Evolutionary conservation across 1,140 invertebrate genomes (phyloP), one percentile per base, ranked within the genome.

Genomic region (Anoplolepis gracilipes): DNA sequence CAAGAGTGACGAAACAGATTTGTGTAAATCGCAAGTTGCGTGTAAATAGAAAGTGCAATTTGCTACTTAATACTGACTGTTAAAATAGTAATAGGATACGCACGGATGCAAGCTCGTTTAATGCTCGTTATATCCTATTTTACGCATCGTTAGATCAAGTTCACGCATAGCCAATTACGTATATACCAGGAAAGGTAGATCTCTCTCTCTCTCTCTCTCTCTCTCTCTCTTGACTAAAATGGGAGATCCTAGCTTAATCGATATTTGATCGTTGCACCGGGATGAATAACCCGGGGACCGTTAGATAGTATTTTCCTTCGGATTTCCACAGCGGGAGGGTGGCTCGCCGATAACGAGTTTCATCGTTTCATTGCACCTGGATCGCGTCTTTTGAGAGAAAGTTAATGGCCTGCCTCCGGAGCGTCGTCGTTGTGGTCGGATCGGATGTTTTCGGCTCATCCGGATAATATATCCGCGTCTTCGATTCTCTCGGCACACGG

Each of bases 101-200:
- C 82, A 72, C 13, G 70, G 42, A 75, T 57, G 69, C 30, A 39
- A 85, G 59, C 78, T 84, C 79, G 82, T 90, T 88, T 90, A 88
- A 76, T 67, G 57, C 77, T 87, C 77, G 89, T 90, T 87, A 88
- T 73, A 85, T 53, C 73, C 81, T 33, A 88, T 84, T 90, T 87
- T 87, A 85, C 88, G 77, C 77, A 86, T 84, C 59, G 89, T 90
- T 90, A 90, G 33, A 69, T 61, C 25, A 76, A 59, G 57, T 59
- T 67, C 59, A 65, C 73, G 79, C 49, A 46, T 61, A 72, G 76
- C 55, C 65, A 65, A 82, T 81, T 75, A n/a, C 46, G 10, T 30
- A 55, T 30, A 55, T 30, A 64, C 36, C 8, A 42, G 57, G 30
- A 25, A 72, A 55, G 30, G 81, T 36, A 55, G 30, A 84, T 73